A percentile compares a stretch with the other conserved stretches of the same genome.
Conservation (phyloP, 2,113 vertebrate species). For the Gyps fulvus region DNA sequence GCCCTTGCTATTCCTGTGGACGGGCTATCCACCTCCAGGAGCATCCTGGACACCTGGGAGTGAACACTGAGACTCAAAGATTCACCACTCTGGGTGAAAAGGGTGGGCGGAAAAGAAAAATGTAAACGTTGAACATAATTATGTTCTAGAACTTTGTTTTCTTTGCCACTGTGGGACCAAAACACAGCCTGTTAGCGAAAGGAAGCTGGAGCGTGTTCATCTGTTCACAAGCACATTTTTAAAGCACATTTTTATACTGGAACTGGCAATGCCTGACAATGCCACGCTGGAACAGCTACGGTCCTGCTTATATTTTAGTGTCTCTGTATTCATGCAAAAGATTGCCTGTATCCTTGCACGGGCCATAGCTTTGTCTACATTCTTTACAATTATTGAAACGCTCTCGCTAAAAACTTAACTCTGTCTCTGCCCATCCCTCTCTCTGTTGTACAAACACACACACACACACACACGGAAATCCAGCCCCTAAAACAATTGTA, state of each 20-base stretch:
- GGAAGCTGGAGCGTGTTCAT: constrained; percentile 7
- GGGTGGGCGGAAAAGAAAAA: neutral
- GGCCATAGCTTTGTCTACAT: constrained; percentile 37
- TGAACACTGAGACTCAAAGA: neutral
- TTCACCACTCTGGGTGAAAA: neutral
- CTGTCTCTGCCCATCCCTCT: neutral
- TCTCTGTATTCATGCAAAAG: constrained; percentile 5
- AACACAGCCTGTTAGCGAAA: neutral
- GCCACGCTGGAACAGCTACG: neutral
- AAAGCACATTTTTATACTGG: neutral
- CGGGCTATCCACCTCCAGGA: neutral
- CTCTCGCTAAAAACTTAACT: constrained; percentile 29
- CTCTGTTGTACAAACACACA: neutral
- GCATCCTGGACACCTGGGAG: neutral
- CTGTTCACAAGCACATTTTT: constrained; percentile 1
- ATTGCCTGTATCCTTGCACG: neutral
- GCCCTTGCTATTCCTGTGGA: neutral
- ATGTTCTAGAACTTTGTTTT: neutral
- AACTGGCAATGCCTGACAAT: constrained; percentile 8
- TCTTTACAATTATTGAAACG: constrained; percentile 50
- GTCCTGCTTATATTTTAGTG: constrained; percentile 44
- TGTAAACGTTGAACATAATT: neutral
- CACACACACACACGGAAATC: neutral
- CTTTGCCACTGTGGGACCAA: neutral
- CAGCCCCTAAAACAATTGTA: constrained; percentile 58